phyloP scores from a whole-genome alignment of 2,113 vertebrate species.

The Planiliza haematocheilus region DNA sequence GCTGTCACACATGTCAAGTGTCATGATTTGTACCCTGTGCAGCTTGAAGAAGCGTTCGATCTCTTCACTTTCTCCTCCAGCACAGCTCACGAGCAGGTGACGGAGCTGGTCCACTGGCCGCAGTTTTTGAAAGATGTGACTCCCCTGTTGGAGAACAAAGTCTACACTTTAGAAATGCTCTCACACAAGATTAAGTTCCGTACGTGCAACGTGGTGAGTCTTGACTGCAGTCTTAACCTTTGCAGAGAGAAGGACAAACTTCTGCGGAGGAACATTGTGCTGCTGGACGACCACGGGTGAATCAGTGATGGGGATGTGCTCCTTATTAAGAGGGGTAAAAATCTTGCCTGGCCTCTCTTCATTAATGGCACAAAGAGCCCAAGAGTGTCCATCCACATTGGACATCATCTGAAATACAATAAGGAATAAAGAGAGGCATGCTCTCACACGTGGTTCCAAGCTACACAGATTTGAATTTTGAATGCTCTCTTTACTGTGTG shows the following conservation, averaged over 20 bases:
- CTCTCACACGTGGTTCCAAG: too few species aligned
- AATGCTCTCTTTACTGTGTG: neutral
- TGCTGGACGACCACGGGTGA: slow-evolving; percentile 95
- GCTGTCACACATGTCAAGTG: too few species aligned
- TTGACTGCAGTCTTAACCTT: slow-evolving; percentile 82
- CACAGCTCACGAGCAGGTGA: slow-evolving; percentile 93
- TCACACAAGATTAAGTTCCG: neutral
- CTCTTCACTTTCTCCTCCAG: slow-evolving; percentile 94
- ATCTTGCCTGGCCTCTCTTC: slow-evolving; percentile 87
- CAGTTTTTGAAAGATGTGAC: slow-evolving; percentile 96
- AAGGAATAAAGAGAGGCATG: neutral
- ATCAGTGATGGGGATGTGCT: slow-evolving; percentile 91
- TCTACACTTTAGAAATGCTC: too few species aligned
- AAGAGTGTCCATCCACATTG: slow-evolving; percentile 93
- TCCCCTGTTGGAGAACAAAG: slow-evolving; percentile 83
- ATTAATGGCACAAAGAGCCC: slow-evolving; percentile 92
- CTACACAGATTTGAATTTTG: neutral
- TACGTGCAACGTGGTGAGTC: neutral
- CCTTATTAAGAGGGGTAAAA: slow-evolving; percentile 91
- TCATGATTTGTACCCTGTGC: slow-evolving; percentile 86
- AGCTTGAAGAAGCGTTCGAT: slow-evolving; percentile 97
- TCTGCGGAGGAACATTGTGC: slow-evolving; percentile 92
- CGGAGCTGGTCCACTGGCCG: slow-evolving; percentile 96
- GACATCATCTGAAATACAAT: slow-evolving; percentile 87
- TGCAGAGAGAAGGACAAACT: slow-evolving; percentile 95